These are phyloP conservation scores for Drosophila pectinifera DNA, from an alignment of 1,140 invertebrate species.

Conservation along the genomic window DNA sequence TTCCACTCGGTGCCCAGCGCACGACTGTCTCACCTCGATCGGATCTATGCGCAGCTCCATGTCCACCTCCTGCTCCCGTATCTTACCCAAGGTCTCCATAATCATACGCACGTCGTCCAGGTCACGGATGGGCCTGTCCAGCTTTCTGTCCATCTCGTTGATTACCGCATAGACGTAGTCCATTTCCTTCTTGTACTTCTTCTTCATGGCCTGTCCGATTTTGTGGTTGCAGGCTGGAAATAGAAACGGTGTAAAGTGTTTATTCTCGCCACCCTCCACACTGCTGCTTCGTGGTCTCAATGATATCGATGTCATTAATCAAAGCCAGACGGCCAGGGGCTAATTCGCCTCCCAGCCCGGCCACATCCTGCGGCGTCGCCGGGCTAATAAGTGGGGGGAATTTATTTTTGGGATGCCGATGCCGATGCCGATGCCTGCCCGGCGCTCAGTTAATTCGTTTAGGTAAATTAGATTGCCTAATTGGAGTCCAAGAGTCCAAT, in stretches of 20 bases:
- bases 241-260: constrained; percentile 59
- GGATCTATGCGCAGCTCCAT: constrained; percentile 97
- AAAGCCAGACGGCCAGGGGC: constrained; percentile 50
- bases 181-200: constrained; percentile 97
- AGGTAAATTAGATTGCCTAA: constrained; percentile 78
- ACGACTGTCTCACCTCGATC: constrained; percentile 89
- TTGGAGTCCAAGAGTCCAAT: constrained; percentile 80
- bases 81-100: constrained; percentile 97
- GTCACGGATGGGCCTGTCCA: constrained; percentile 94
- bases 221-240: constrained; percentile 88
- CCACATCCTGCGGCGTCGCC: constrained; percentile 37
- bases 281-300: constrained; percentile 30
- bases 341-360: constrained; percentile 85
- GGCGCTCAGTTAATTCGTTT: constrained; percentile 62
- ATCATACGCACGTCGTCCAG: constrained; percentile 96
- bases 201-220: constrained; percentile 96
- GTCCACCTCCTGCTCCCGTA: constrained; percentile 97
- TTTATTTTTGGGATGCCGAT: constrained; percentile 62
- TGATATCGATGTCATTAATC: constrained; percentile 71
- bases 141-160: constrained; percentile 94
- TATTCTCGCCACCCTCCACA: constrained; percentile 32
- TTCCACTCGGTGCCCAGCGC: background rate
- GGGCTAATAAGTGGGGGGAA: constrained; percentile 28
- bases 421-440: constrained; percentile 35
- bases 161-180: constrained; percentile 97